phyloP scores from a whole-genome alignment of 37 sponge, comb jelly and placozoan genomes.

The Ianthella basta region DNA sequence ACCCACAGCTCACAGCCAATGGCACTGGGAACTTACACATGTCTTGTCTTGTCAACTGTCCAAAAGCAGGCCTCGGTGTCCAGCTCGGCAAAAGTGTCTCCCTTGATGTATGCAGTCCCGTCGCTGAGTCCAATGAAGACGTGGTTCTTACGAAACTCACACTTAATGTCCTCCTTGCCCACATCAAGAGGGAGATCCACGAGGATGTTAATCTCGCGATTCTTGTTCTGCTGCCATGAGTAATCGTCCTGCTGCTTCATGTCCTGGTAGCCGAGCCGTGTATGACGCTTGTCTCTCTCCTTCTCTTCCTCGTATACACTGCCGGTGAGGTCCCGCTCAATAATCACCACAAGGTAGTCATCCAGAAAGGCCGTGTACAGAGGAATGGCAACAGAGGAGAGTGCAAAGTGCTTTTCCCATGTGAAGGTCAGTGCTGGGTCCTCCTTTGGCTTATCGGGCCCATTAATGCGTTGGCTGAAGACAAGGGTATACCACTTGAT shows the following conservation, averaged over 20 bases:
- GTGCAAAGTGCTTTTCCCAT: conserved; percentile 1
- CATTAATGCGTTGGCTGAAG: conserved; percentile 3
- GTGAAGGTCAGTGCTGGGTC: background rate
- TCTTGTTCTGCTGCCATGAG: conserved; percentile 19
- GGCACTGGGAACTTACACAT: conserved; percentile 19
- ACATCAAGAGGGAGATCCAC: conserved; percentile 3
- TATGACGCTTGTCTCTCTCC: background rate
- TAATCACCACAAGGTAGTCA: conserved; percentile 5
- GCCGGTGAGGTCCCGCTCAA: conserved; percentile 21
- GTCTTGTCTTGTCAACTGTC: background rate
- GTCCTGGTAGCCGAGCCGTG: background rate
- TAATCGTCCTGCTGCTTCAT: conserved; percentile 27
- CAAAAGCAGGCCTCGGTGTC: conserved; percentile 31
- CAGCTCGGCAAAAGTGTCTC: conserved; percentile 14
- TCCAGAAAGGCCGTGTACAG: background rate
- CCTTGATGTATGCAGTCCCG: conserved; percentile 9
- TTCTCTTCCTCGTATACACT: conserved; percentile 22
- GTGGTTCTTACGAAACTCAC: background rate
- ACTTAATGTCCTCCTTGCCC: conserved; percentile 3
- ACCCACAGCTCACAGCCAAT: too few relatives aligned
- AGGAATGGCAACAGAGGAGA: conserved; percentile 11
- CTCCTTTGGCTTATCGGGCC: background rate
- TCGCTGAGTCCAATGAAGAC: conserved; percentile 7
- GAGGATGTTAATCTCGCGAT: background rate
- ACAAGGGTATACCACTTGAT: background rate